Conservation (phyloP, 2,888 invertebrate species). For the Thysanoteuthis rhombus region DNA sequence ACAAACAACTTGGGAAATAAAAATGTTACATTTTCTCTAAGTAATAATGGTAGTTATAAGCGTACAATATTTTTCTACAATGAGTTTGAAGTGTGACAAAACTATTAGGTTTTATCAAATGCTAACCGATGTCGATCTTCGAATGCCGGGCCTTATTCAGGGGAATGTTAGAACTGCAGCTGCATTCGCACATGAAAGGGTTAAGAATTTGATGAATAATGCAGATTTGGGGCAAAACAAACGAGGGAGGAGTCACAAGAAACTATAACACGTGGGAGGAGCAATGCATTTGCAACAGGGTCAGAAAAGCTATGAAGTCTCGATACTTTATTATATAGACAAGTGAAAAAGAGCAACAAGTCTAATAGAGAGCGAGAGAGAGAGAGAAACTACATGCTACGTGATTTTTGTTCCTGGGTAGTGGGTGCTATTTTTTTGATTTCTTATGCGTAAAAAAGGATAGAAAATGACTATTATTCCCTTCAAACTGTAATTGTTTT, state of each 20-base stretch:
- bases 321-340: neutral
- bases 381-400: neutral
- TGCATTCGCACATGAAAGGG: neutral
- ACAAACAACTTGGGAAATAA: neutral
- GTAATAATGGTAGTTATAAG: neutral
- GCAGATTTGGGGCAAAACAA: neutral
- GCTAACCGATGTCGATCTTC: neutral
- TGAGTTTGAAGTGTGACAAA: neutral
- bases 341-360: neutral
- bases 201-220: neutral
- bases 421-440: too few species aligned
- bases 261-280: neutral
- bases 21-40: neutral
- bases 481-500: too few species aligned
- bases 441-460: too few species aligned
- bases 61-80: neutral
- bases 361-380: neutral
- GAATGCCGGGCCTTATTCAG: too few species aligned
- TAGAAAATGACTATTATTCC: too few species aligned
- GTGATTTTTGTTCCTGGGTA: too few species aligned
- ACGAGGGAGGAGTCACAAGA: neutral
- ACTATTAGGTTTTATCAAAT: neutral
- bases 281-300: neutral
- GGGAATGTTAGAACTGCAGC: neutral
- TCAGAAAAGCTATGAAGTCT: conserved; percentile 12